Evolutionary conservation across 1,140 invertebrate genomes (phyloP).

Genomic region (Polypedilum vanderplanki): DNA sequence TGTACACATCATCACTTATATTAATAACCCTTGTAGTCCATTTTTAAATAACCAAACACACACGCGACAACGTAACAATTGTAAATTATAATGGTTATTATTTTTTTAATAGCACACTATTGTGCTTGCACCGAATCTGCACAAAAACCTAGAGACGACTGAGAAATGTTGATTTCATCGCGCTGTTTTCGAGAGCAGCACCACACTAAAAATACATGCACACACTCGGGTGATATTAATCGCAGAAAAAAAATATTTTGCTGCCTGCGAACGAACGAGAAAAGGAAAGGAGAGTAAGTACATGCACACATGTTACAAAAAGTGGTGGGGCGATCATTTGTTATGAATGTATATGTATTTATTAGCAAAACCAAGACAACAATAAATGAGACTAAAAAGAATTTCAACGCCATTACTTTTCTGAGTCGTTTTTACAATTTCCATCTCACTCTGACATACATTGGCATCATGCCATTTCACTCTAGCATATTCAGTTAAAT

Average conservation of each 20-base stretch:
- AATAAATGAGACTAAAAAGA: conserved; percentile 2
- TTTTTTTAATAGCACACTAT: no score
- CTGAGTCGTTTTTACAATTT: neutral
- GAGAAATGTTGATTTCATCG: conserved; percentile 8
- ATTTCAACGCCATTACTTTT: conserved; percentile 24
- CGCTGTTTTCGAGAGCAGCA: neutral
- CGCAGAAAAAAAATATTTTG: neutral
- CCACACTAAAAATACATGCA: neutral
- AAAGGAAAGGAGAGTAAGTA: neutral
- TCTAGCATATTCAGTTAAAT: neutral
- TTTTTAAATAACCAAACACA: neutral
- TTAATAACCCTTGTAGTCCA: neutral
- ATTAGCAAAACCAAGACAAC: neutral
- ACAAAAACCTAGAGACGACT: conserved; percentile 26
- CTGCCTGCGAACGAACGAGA: neutral
- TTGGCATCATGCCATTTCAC: neutral
- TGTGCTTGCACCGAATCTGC: neutral
- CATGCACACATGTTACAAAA: neutral
- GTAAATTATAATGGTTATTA: no score
- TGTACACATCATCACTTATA: neutral
- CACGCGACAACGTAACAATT: neutral
- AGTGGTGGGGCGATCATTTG: conserved; percentile 20
- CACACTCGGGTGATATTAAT: neutral
- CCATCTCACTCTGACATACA: neutral
- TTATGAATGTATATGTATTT: neutral